Evolutionary conservation across 2,113 vertebrate species (phyloP), one percentile per base, ranked within the genome.

Genomic region (Egretta garzetta): DNA sequence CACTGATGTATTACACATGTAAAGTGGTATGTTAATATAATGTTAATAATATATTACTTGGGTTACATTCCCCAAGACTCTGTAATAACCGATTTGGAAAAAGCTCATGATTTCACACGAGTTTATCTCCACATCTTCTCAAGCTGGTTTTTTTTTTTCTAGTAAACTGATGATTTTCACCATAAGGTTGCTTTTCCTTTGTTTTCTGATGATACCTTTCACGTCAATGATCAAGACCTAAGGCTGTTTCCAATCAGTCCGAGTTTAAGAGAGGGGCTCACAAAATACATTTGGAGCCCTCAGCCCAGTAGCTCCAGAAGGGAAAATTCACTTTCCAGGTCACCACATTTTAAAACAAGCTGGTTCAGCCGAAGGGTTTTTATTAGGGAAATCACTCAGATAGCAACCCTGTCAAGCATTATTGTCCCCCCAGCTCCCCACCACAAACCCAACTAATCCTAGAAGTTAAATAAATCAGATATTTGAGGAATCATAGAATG

Each of bases 151-250:
- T 32, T 32, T 45, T 70, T 32, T 60, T 63, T 30, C 39, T 45
- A 94, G 94, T 94, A 95, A 96, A 96, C 17, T 6, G 58, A 52
- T 66, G 16, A 33, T 93, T 94, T 95, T 74, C 23, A 70, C 9
- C 16, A 24, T 72, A 2, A 85, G 66, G 41, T 64, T 70, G 82
- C 30, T 90, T 83, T 79, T 73, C 39, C 81, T 77, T 86, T 88
- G 12, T 50, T 79, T 73, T 47, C 6, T 60, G 20, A 16, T 22
- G 43, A 27, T 53, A 43, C 16, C 20, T 71, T 62, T 76, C 15
- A 26, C 5, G 14, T 19, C 32, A 45, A 41, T 8, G 28, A 59
- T 49, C 43, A 47, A 84, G n/a, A 39, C 1, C 4, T 8, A 33
- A 1, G 9, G 33, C 18, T 56, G 26, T 66, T 64, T 64, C 26